Conservation (phyloP, 2,888 invertebrate species). For the Elegia similella region DNA sequence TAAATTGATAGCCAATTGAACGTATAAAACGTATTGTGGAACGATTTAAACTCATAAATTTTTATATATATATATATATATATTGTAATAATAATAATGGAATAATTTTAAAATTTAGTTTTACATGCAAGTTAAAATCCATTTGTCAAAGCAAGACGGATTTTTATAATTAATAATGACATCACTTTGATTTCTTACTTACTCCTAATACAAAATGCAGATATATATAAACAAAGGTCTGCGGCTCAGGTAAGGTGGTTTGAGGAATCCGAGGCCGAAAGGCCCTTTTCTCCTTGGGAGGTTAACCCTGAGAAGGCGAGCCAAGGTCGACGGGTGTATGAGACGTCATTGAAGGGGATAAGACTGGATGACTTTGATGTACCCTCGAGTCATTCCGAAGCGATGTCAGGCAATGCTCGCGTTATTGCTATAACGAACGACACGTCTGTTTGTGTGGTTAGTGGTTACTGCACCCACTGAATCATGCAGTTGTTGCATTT, state of each 20-base stretch:
- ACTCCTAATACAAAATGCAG: not conserved
- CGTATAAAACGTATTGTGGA: too few species aligned
- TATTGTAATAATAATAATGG: too few species aligned
- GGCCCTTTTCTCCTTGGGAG: conserved; percentile 59
- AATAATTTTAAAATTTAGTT: too few species aligned
- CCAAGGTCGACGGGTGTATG: conserved; percentile 65
- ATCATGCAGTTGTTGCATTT: conserved; percentile 2
- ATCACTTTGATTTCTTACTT: not conserved
- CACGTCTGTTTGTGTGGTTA: conserved; percentile 18
- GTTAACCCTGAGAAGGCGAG: conserved; percentile 60
- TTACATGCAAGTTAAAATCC: too few species aligned
- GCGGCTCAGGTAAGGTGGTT: conserved; percentile 54
- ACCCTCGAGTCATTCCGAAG: conserved; percentile 51
- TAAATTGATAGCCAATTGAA: too few species aligned
- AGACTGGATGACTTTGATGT: conserved; percentile 67
- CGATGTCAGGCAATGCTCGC: conserved; percentile 57
- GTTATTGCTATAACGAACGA: conserved; percentile 42
- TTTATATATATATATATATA: too few species aligned
- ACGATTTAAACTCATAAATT: too few species aligned
- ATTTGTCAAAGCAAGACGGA: too few species aligned
- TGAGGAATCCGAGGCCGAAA: conserved; percentile 53
- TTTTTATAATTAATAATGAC: conserved; percentile 9
- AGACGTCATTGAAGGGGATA: conserved; percentile 60
- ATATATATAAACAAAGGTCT: conserved; percentile 37
- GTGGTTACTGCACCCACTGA: conserved; percentile 5